A percentile compares a stretch with the other conserved stretches of the same genome.
Evolutionary conservation across 2,113 vertebrate genomes (phyloP).

Genomic region (Pontoporia blainvillei): DNA sequence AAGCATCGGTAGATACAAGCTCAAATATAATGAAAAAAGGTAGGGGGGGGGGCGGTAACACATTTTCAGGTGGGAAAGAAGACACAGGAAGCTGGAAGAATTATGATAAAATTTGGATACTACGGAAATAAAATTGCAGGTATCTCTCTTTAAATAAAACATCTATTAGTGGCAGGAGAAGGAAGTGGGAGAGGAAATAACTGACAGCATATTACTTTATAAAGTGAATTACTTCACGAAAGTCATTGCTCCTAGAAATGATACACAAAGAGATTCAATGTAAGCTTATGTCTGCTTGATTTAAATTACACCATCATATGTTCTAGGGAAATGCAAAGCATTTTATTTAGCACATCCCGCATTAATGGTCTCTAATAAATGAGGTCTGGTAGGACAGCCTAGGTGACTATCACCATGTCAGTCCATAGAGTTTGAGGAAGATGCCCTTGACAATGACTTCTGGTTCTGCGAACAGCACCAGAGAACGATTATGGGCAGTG

Average conservation of each 20-base stretch:
- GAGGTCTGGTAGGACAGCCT: neutral
- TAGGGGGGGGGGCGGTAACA: fast-evolving
- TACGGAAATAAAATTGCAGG: neutral
- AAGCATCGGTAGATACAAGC: neutral
- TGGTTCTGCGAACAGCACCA: neutral
- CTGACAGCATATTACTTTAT: neutral
- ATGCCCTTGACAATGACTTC: neutral
- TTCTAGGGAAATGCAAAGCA: neutral
- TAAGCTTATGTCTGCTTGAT: neutral
- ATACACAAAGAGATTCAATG: neutral
- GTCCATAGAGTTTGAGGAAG: neutral
- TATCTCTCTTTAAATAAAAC: neutral
- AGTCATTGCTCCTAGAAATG: neutral
- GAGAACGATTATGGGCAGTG: neutral
- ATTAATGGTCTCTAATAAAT: neutral
- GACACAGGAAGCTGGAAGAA: neutral
- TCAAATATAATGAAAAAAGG: neutral
- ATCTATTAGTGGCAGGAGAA: neutral
- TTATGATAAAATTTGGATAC: neutral
- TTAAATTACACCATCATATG: neutral
- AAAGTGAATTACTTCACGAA: neutral
- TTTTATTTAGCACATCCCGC: neutral
- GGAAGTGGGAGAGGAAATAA: neutral
- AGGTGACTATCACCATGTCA: neutral
- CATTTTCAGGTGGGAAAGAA: neutral